Conservation (phyloP, 2,113 vertebrate genomes). For the Falco punctatus region DNA sequence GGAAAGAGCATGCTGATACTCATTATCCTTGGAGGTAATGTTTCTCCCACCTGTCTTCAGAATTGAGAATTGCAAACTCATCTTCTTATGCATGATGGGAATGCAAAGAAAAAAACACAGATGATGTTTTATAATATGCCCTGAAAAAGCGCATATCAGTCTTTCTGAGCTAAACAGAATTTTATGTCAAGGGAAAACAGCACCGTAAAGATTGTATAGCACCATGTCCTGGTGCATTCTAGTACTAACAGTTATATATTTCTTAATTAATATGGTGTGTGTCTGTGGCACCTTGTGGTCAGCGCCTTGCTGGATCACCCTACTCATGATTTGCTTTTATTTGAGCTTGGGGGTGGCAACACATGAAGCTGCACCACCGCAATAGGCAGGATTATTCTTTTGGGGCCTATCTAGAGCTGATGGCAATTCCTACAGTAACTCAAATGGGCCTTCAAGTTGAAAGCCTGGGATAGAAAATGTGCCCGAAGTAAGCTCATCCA, state of each 20-base stretch:
- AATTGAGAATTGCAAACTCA: neutral
- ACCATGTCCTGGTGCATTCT: rapidly evolving
- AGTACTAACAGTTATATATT: neutral
- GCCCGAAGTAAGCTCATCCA: neutral
- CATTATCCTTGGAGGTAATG: neutral
- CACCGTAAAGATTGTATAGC: neutral
- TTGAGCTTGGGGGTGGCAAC: neutral
- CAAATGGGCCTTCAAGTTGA: neutral
- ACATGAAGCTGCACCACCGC: rapidly evolving
- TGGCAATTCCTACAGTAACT: neutral
- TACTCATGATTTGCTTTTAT: neutral
- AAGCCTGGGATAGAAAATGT: neutral
- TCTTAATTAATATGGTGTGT: rapidly evolving
- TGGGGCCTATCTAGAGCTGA: rapidly evolving
- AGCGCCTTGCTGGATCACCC: neutral
- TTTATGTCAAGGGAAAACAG: neutral
- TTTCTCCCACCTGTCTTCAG: neutral
- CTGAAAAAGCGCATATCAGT: neutral
- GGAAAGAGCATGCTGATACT: neutral
- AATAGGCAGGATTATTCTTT: neutral
- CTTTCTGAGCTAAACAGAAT: neutral
- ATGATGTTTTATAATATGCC: neutral
- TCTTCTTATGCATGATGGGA: neutral
- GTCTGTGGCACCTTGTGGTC: neutral
- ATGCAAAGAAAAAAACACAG: neutral